Base-by-base conservation (phyloP, 2,113 vertebrate species). In the Tachuris rubrigastra region DNA sequence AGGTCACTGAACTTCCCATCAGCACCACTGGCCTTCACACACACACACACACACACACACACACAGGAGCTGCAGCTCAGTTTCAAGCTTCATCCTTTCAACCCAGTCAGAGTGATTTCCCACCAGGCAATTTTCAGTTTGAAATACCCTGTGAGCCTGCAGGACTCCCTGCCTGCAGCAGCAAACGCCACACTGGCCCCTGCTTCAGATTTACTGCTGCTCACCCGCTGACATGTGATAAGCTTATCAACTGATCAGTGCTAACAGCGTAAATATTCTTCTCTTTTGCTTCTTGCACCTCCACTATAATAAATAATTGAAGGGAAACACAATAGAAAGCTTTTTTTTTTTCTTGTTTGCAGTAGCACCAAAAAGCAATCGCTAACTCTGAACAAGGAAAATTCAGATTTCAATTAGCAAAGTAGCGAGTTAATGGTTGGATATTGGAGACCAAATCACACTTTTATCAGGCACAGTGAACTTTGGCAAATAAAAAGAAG, bases 311-410 rank as follows among this genome's bases (percentile, higher is more conserved):
- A 60, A 85, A 93, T 87, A 92, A 87, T 53, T 37, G 52, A 33
- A 60, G 55, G 88, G 78, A 44, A 95, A 58, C 27, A 50, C 73
- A 87, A 87, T 49, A 24, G 55, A 56, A 87, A 79, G 56, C 16
- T 58, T 81, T 31, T 87, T 49, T 49, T 47, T 47, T 23, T 23
- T 79, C 80, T 85, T 94, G 52, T 94, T 97, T 96, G 90, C 73
- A 39, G 44, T 85, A 63, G 14, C 8, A 35, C 21, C 39, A 31
- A 63, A 93, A 93, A 77, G 81, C 79, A 89, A 95, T 87, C 44
- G 14, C 42, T 37, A 41, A 4, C 37, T 28, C 74, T 46, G 46
- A 84, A 68, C 62, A 46, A 80, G 78, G 31, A 62, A 68, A 83
- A 90, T 3, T 37, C 9, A 5, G 49, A 35, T 87, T 83, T 90